Evolutionary conservation across 1,140 invertebrate species (phyloP).

Genomic region (Zeugodacus cucurbitae): DNA sequence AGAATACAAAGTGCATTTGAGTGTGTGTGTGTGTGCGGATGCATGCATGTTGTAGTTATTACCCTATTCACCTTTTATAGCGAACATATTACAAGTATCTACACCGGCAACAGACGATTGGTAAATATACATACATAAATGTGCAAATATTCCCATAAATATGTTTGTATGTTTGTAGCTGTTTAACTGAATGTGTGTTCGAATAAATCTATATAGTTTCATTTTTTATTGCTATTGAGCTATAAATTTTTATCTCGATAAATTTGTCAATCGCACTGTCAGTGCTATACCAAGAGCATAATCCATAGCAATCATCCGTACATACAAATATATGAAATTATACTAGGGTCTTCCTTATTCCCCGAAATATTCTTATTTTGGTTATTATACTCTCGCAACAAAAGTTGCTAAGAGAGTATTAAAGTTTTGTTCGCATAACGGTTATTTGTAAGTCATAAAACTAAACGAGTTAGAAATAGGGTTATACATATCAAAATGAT

Average conservation of each 20-base stretch:
- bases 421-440: no score
- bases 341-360: background rate
- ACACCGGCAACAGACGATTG: background rate
- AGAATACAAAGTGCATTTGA: background rate
- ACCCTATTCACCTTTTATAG: conserved; percentile 13
- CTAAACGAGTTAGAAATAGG: no score
- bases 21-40: background rate
- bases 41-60: background rate
- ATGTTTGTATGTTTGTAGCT: background rate
- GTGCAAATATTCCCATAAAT: background rate
- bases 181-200: background rate
- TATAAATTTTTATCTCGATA: conserved; percentile 36
- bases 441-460: no score
- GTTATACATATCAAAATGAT: no score
- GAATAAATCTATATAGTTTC: background rate
- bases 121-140: background rate
- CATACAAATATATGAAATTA: background rate
- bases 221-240: conserved; percentile 32
- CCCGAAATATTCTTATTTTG: no score
- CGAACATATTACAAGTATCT: background rate
- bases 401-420: no score
- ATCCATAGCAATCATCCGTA: background rate
- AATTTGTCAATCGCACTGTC: conserved; percentile 4
- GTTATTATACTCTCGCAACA: no score
- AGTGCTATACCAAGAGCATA: background rate